A percentile compares a stretch with the other conserved stretches of the same genome.
Evolutionary conservation across 2,888 invertebrate genomes (phyloP).

Genomic region (Atrina japonica): DNA sequence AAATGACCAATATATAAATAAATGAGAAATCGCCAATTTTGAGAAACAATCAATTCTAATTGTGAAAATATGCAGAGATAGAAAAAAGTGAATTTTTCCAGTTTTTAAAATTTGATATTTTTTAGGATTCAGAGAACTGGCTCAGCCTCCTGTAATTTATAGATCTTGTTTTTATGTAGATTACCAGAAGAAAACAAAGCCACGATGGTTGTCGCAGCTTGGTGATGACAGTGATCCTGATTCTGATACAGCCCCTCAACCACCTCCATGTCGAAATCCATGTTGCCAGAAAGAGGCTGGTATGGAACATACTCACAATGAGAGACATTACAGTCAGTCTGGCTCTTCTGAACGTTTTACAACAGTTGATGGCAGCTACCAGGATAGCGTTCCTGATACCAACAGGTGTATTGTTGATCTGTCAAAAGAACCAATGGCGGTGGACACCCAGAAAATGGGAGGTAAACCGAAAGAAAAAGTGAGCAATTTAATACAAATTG

Average conservation of each 20-base stretch:
- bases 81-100: too few relatives aligned
- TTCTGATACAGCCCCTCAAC: conserved; percentile 30
- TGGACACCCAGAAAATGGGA: neutral
- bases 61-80: too few relatives aligned
- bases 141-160: too few relatives aligned
- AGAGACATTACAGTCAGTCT: neutral
- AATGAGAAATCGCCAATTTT: too few relatives aligned
- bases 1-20: too few relatives aligned
- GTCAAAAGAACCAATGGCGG: neutral
- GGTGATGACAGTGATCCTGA: conserved; percentile 30
- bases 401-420: conserved; percentile 10
- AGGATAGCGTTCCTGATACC: neutral
- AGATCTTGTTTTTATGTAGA: conserved; percentile 30
- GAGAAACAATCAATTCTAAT: too few relatives aligned
- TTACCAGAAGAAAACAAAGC: conserved; percentile 42
- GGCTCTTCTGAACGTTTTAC: neutral
- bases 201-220: conserved; percentile 37
- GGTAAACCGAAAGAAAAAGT: conserved; percentile 1
- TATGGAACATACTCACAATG: neutral
- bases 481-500: neutral
- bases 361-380: neutral
- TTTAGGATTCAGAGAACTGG: too few relatives aligned
- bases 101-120: too few relatives aligned
- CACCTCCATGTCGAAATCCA: conserved; percentile 30
- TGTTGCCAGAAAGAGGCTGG: conserved; percentile 3